These are phyloP conservation scores for Microtus montanus DNA, from an alignment of 2,113 vertebrate species.

Conservation along the genomic window DNA sequence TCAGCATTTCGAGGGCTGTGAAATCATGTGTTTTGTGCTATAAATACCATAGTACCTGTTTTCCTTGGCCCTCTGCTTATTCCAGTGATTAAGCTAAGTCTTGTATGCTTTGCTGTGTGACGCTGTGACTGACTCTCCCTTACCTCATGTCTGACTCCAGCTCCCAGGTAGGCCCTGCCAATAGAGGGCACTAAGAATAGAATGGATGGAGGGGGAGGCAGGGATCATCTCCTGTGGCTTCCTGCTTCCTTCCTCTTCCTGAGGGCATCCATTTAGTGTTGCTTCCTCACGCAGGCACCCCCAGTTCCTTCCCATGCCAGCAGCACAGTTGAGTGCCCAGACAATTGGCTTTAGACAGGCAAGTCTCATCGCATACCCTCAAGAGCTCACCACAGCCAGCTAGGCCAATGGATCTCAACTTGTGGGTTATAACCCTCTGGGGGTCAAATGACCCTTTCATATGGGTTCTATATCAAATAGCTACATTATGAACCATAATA, in stretches of 20 bases:
- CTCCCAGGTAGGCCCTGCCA: background rate
- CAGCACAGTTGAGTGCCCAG: background rate
- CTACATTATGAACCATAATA: background rate
- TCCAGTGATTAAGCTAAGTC: background rate
- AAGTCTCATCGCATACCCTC: background rate
- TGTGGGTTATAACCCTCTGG: background rate
- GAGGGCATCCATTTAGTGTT: background rate
- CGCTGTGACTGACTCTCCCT: background rate
- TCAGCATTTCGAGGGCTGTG: constrained; percentile 94
- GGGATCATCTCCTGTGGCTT: background rate
- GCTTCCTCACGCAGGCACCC: background rate
- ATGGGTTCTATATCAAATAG: background rate
- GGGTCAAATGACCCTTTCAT: background rate
- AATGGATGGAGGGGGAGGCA: background rate
- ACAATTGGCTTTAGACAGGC: background rate
- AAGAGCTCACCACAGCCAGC: background rate
- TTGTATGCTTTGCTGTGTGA: background rate
- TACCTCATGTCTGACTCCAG: background rate
- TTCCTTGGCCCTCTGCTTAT: constrained; percentile 89
- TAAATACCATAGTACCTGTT: constrained; percentile 92
- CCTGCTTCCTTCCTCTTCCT: constrained; percentile 6
- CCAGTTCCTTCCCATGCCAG: background rate
- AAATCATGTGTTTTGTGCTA: constrained; percentile 94
- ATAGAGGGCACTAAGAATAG: background rate
- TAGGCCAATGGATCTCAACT: background rate